Percentiles rank a stretch among this genome's conserved stretches.
Evolutionary conservation across 1,140 invertebrate genomes (phyloP).

Genomic region (Saccostrea echinata): DNA sequence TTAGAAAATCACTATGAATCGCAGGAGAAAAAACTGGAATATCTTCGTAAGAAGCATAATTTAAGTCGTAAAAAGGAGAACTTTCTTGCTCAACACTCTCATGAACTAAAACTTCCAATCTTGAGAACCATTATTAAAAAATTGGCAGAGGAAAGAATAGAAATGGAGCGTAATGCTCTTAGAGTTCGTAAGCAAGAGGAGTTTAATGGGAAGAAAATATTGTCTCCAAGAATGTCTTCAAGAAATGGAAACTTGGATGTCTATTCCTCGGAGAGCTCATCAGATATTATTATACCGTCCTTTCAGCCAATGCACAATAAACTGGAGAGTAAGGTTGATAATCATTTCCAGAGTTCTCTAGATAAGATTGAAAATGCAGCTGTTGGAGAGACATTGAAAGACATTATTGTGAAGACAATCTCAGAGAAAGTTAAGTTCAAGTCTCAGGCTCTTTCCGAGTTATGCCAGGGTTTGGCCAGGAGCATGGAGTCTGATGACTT

Average conservation of each 20-base stretch:
- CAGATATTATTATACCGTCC: slow-evolving; percentile 87
- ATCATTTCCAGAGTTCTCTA: slow-evolving; percentile 58
- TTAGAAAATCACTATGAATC: slow-evolving; percentile 46
- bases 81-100: slow-evolving; percentile 61
- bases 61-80: slow-evolving; percentile 62
- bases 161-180: slow-evolving; percentile 68
- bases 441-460: slow-evolving; percentile 49
- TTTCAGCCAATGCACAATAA: slow-evolving; percentile 84
- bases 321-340: slow-evolving; percentile 47
- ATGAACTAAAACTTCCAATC: slow-evolving; percentile 77
- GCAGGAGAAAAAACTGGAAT: slow-evolving; percentile 67
- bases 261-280: background rate
- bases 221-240: background rate
- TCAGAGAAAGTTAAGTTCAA: slow-evolving; percentile 89
- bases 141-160: slow-evolving; percentile 78
- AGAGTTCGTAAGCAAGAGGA: slow-evolving; percentile 43
- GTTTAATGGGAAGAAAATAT: background rate
- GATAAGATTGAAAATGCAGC: slow-evolving; percentile 73
- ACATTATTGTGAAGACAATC: slow-evolving; percentile 93
- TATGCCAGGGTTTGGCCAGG: slow-evolving; percentile 34
- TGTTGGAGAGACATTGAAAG: slow-evolving; percentile 83
- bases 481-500: slow-evolving; percentile 21
- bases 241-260: background rate
- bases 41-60: slow-evolving; percentile 77
- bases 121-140: slow-evolving; percentile 74